Conservation (phyloP, 2,797 vertebrate species). For the Oreochromis grahami region DNA sequence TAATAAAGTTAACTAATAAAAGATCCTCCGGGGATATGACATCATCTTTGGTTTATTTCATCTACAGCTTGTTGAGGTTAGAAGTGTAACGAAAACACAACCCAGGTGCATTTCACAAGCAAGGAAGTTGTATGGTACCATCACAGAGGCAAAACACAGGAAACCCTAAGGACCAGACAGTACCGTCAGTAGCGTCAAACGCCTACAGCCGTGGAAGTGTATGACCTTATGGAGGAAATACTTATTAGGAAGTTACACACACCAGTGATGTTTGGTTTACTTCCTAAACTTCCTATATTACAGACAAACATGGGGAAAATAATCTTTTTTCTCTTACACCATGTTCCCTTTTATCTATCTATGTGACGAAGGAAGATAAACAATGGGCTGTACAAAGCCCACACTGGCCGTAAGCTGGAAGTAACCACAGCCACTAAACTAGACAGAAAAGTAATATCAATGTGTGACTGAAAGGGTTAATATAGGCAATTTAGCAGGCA, state of each 20-base stretch:
- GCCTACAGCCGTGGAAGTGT: constrained; percentile 34
- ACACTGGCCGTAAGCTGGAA: not conserved
- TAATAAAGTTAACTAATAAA: constrained; percentile 17
- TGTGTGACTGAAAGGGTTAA: not conserved
- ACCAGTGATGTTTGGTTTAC: constrained; percentile 9
- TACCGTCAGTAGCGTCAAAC: constrained; percentile 53
- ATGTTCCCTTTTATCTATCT: not conserved
- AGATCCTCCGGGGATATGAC: constrained; percentile 2
- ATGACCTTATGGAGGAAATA: constrained; percentile 46
- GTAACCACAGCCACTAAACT: not conserved
- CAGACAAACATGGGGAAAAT: not conserved
- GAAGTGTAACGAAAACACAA: constrained; percentile 57
- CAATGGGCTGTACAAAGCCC: not conserved
- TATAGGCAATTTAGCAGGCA: not conserved
- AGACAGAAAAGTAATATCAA: not conserved
- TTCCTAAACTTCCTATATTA: constrained; percentile 19
- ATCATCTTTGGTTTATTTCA: constrained; percentile 33
- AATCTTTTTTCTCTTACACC: not conserved
- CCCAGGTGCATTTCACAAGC: constrained; percentile 76
- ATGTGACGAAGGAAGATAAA: not conserved
- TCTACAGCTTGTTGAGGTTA: constrained; percentile 63
- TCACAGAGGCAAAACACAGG: constrained; percentile 70
- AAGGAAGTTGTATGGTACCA: constrained; percentile 59
- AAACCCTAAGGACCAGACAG: constrained; percentile 64
- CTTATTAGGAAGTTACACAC: constrained; percentile 18